Percentiles rank a stretch among this genome's conserved stretches.
phyloP scores from a whole-genome alignment of 2,888 invertebrate genomes.

The Diogma glabrata region DNA sequence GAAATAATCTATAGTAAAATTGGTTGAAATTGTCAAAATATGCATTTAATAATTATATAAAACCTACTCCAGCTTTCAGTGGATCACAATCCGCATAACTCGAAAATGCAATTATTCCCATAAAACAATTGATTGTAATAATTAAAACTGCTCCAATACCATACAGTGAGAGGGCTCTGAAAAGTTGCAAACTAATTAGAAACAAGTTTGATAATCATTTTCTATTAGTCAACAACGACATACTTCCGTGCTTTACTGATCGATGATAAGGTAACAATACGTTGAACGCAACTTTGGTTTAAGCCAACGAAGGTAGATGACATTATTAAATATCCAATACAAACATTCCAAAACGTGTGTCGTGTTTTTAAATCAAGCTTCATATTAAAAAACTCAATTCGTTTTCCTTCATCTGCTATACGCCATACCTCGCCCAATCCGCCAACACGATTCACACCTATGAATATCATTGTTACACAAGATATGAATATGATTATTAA shows the following conservation, averaged over 20 bases:
- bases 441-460: conserved; percentile 39
- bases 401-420: conserved; percentile 29
- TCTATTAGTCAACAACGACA: too few species aligned
- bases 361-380: conserved; percentile 47
- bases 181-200: conserved; percentile 27
- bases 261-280: conserved; percentile 50
- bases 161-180: conserved; percentile 41
- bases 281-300: conserved; percentile 62
- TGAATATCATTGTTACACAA: conserved; percentile 30
- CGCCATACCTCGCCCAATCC: conserved; percentile 29
- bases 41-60: too few species aligned
- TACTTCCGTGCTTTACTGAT: conserved; percentile 45
- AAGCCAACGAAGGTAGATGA: conserved; percentile 53
- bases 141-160: conserved; percentile 44
- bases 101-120: conserved; percentile 46
- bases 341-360: conserved; percentile 51
- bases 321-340: conserved; percentile 45
- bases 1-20: too few species aligned
- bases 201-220: too few species aligned
- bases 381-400: conserved; percentile 35
- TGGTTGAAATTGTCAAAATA: too few species aligned
- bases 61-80: conserved; percentile 52
- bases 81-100: conserved; percentile 43
- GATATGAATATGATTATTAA: conserved; percentile 34
- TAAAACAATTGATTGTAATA: too few species aligned